A percentile compares a stretch with the other conserved stretches of the same genome.
These are phyloP conservation scores for Suillia variegata DNA, from an alignment of 2,888 invertebrate species.

Conservation along the genomic window DNA sequence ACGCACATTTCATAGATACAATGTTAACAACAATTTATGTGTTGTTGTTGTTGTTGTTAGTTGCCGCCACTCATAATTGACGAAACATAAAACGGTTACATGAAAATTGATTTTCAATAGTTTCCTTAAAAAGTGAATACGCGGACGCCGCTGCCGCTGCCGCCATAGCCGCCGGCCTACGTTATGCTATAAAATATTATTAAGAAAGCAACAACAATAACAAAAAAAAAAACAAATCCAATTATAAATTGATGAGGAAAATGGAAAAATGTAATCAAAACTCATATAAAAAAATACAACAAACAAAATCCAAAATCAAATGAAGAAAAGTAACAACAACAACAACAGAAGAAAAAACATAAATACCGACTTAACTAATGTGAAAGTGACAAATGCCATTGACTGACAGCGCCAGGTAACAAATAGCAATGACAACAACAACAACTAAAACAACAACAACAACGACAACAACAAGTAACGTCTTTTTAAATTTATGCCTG, in stretches of 20 bases:
- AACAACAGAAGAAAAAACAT: slow-evolving; percentile 15
- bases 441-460: background rate
- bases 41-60: background rate
- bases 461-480: background rate
- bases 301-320: too few species aligned
- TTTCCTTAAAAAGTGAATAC: too few species aligned
- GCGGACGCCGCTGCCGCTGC: too few species aligned
- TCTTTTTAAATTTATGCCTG: background rate
- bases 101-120: background rate
- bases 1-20: too few species aligned
- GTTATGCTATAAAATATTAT: too few species aligned
- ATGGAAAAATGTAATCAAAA: slow-evolving; percentile 24
- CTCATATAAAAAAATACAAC: too few species aligned
- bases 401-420: slow-evolving; percentile 4
- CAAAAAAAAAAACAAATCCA: background rate
- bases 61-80: too few species aligned
- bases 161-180: too few species aligned
- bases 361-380: slow-evolving; percentile 32
- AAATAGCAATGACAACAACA: slow-evolving; percentile 13
- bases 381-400: slow-evolving; percentile 44
- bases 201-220: background rate
- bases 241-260: slow-evolving; percentile 8
- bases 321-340: slow-evolving; percentile 23
- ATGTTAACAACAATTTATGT: background rate
- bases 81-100: background rate